Evolutionary conservation across 1,140 invertebrate genomes (phyloP), one percentile per base, ranked within the genome.

Genomic region (Leptinotarsa texana): DNA sequence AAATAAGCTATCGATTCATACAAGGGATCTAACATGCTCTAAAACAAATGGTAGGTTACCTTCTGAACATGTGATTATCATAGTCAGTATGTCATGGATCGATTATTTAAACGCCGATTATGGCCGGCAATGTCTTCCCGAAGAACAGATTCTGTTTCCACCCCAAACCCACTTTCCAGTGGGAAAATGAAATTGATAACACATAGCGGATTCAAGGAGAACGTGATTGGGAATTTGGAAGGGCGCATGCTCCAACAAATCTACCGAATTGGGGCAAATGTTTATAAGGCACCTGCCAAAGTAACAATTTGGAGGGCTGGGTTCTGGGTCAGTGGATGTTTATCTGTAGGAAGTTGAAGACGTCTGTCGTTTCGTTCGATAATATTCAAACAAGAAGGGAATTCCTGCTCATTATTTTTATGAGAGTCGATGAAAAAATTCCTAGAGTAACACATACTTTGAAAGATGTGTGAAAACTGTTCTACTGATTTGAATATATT

Each of bases 221-320:
- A n/a, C 63, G 63, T 24, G 18, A 33, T n/a, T 69, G 22, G 21
- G 13, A 69, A 51, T 51, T 48, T 13, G 17, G n/a, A n/a, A 69
- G 48, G n/a, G 5, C 68, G 68, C 68, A 69, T 69, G 68, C 68
- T 47, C 68, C 33, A 69, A 22, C 42, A 69, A 49, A 69, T 69
- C 33, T 21, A 51, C 48, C 15, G 11, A 48, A 69, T 33, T 65
- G 13, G 17, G 24, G 24, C 63, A 21, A 65, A n/a, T 65, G 21
- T 22, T 65, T 13, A 65, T 18, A 57, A 57, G 13, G 21, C 24
- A 21, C 63, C 24, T 65, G 63, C 13, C 17, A 65, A 65, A 65
- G 4, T 65, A 17, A 65, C 63, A 65, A 21, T 22, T 65, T 65
- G n/a, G 3, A 65, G 63, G 49, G 49, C 49, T 27, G 27, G 27